Conservation (phyloP, 2,113 vertebrate species). For the Rhegmatorhina hoffmannsi region DNA sequence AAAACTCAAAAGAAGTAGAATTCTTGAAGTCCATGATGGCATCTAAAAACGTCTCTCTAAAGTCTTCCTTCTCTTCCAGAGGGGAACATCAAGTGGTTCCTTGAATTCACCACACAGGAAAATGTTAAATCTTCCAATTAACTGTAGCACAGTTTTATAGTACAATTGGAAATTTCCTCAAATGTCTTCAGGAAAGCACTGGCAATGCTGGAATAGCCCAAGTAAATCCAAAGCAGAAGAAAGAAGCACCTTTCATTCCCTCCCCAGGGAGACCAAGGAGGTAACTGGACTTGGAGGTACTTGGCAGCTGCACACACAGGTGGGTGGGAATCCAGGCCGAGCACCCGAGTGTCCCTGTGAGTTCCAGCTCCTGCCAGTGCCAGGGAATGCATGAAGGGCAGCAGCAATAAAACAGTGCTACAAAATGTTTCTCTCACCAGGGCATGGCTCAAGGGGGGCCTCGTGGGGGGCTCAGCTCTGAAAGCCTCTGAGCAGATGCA, state of each 20-base stretch:
- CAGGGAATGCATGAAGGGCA: constrained; percentile 2
- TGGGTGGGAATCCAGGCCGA: background rate
- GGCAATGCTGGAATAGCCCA: constrained; percentile 51
- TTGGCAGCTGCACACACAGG: background rate
- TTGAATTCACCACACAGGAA: constrained; percentile 48
- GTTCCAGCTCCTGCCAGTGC: constrained; percentile 39
- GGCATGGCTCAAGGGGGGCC: background rate
- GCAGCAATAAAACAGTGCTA: constrained; percentile 57
- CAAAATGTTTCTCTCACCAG: constrained; percentile 51
- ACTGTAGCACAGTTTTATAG: constrained; percentile 46
- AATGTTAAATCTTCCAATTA: constrained; percentile 16
- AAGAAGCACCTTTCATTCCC: constrained; percentile 53
- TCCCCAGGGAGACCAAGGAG: constrained; percentile 18
- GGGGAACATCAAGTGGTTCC: constrained; percentile 31
- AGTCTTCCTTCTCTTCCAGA: constrained; percentile 39
- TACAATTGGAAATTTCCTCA: constrained; percentile 11
- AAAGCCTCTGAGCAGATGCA: constrained; percentile 5
- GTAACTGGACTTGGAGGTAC: constrained; percentile 39
- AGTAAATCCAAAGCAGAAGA: constrained; percentile 42
- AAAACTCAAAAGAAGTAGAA: background rate
- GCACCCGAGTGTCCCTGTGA: background rate
- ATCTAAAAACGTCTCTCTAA: constrained; percentile 33
- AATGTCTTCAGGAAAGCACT: constrained; percentile 28
- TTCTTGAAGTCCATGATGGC: constrained; percentile 42
- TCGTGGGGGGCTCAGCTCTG: background rate